These are phyloP conservation scores for Popillia japonica DNA, from an alignment of 1,140 invertebrate genomes.

Conservation along the genomic window DNA sequence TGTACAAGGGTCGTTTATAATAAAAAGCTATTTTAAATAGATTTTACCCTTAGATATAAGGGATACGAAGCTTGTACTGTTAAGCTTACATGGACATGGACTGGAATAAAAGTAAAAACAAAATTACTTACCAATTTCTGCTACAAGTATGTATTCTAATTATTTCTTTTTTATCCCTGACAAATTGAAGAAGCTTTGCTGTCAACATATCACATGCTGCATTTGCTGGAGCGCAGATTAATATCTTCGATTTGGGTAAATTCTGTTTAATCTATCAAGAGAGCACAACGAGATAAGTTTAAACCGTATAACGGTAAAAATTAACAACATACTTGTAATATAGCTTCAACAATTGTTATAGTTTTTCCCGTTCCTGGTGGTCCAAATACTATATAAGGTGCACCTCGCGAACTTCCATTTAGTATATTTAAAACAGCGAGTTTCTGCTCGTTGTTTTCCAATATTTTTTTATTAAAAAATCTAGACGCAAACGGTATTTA, in stretches of 20 bases:
- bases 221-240: slow-evolving; percentile 79
- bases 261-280: slow-evolving; percentile 43
- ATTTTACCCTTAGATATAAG: too few species aligned
- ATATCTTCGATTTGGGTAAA: slow-evolving; percentile 59
- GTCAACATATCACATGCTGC: slow-evolving; percentile 77
- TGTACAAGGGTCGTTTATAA: slow-evolving; percentile 15
- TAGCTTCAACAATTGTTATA: slow-evolving; percentile 85
- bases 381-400: slow-evolving; percentile 92
- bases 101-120: too few species aligned
- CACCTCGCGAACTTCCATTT: slow-evolving; percentile 71
- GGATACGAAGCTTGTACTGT: too few species aligned
- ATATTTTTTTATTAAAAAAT: slow-evolving; percentile 76
- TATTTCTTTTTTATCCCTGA: slow-evolving; percentile 43
- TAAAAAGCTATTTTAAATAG: not conserved
- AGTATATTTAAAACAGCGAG: slow-evolving; percentile 82
- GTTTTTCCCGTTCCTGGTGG: slow-evolving; percentile 98
- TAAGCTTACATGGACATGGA: too few species aligned
- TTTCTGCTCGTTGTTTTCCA: slow-evolving; percentile 77
- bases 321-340: slow-evolving; percentile 70
- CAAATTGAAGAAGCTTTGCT: slow-evolving; percentile 59
- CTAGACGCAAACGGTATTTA: slow-evolving; percentile 35
- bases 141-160: slow-evolving; percentile 50
- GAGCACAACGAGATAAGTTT: not conserved
- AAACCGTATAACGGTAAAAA: not conserved
- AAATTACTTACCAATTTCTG: slow-evolving; percentile 44